Conservation (phyloP, 2,797 vertebrate species). For the Platyrinchus mystaceus region DNA sequence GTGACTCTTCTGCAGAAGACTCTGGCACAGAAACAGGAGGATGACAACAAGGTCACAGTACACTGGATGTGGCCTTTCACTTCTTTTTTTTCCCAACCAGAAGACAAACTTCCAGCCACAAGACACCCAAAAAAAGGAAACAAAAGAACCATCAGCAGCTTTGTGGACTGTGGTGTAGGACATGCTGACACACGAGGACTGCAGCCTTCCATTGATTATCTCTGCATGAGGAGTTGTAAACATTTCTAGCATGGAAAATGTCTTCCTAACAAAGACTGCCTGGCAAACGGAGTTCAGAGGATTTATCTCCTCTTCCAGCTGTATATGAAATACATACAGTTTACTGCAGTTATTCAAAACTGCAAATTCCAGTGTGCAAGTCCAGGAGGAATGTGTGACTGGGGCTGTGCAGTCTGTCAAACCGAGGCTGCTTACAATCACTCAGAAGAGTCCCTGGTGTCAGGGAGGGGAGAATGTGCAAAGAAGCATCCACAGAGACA, state of each 20-base stretch:
- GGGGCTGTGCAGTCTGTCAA: conserved; percentile 28
- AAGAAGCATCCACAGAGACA: neutral
- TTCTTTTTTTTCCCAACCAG: neutral
- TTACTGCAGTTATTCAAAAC: conserved; percentile 40
- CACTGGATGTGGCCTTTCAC: neutral
- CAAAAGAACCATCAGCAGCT: neutral
- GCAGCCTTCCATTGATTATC: neutral
- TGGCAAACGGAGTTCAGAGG: neutral
- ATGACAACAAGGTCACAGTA: neutral
- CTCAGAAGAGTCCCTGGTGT: conserved; percentile 5
- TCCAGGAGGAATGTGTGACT: conserved; percentile 48
- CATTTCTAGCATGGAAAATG: conserved; percentile 22
- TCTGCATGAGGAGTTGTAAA: conserved; percentile 14
- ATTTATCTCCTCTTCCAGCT: conserved; percentile 27
- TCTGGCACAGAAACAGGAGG: neutral
- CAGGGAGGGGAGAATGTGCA: conserved; percentile 5
- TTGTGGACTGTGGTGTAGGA: accelerated
- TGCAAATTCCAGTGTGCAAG: conserved; percentile 30
- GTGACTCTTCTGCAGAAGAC: neutral
- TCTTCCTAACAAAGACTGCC: neutral
- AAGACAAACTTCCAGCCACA: neutral
- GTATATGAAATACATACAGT: conserved; percentile 26
- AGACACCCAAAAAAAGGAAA: neutral
- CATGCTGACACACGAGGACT: neutral
- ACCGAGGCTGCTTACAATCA: conserved; percentile 25